Evolutionary conservation across 2,888 invertebrate genomes (phyloP), one percentile per base, ranked within the genome.

Genomic region (Orthosia cruda): DNA sequence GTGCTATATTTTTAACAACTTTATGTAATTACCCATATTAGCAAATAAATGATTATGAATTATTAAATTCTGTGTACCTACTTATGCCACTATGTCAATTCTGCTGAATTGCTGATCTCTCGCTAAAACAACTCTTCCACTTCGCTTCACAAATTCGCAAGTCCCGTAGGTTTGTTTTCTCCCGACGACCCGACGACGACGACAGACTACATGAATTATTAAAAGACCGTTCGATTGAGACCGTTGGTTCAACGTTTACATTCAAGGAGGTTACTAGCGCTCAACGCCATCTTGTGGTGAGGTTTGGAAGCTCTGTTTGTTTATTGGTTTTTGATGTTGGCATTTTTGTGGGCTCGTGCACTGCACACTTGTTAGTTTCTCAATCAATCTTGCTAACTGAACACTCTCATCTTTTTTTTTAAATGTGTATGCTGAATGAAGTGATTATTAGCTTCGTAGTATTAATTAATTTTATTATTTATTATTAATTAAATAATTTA

Each of bases 201-300:
- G 40, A 50, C 40, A 40, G 40, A 40, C 40, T 40, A 45, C 81
- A 89, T 89, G 88, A 85, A 89, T 89, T 89, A 89, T 89, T 89
- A 74, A 89, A 85, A 72, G 40, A 71, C 63, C 63, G 57, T 83
- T 89, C 88, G 88, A 88, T 88, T 83, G 88, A 88, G 86, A 83
- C 76, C 74, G 58, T 66, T 72, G 59, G 58, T 66, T 61, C 71
- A 67, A 84, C 83, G 80, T 85, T 85, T 82, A 77, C 71, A 82
- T 83, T 84, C 40, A 20, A 62, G 40, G n/a, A 68, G 59, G 75
- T 75, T 47, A 68, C 61, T 57, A 40, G 49, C 45, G 64, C 13
- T 11, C 55, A 74, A 45, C 79, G 83, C 75, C 77, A 78, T 76
- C 79, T 80, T 74, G 65, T 49, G 58, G 52, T 2, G 18, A 47